Evolutionary conservation across 2,888 invertebrate species (phyloP), one percentile per base, ranked within the genome.

Genomic region (Hirtodrosophila duncani): DNA sequence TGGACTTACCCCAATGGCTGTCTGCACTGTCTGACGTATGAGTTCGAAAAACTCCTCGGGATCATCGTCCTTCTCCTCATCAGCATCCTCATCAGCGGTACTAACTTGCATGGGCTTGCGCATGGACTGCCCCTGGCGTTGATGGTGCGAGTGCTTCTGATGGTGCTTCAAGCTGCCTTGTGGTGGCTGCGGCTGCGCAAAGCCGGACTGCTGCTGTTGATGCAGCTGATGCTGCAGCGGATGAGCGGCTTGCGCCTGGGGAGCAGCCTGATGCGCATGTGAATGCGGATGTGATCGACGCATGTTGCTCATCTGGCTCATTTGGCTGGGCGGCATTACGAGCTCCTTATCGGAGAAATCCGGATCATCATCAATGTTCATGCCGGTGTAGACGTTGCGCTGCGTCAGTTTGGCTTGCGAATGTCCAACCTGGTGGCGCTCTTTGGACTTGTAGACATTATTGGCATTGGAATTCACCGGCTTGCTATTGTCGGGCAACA

Each of bases 41-140:
- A 86, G 57, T 24, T 80, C 72, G 37, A 85, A 85, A 41, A 85
- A 85, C 53, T 85, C 86, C 29, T 86, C 85, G 0, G 84, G 81
- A 52, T 82, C 85, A 20, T 84, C 83, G 38, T 83, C 83, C 44
- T 82, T 84, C 9, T 39, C 55, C 5, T 46, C 56, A 36, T 56
- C 53, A 20, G 39, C 56, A 36, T 56, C 53, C 18, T 42, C 63
- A 38, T 50, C 44, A 24, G 37, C 45, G 21, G 34, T 39, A 34
- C 62, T 53, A 41, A 61, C 53, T 17, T 42, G 44, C 20, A 31
- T 6, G 20, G 20, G 7, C 30, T 59, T 59, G 39, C 11, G 21
- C 8, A 29, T 2, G 9, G 49, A 24, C 10, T 36, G 36, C 8
- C 13, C 23, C 14, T 41, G 49, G 5, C 49, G 49, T 9, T 39